These are phyloP conservation scores for Myripristis jacobus DNA, from an alignment of 2,797 vertebrate species.

Conservation along the genomic window DNA sequence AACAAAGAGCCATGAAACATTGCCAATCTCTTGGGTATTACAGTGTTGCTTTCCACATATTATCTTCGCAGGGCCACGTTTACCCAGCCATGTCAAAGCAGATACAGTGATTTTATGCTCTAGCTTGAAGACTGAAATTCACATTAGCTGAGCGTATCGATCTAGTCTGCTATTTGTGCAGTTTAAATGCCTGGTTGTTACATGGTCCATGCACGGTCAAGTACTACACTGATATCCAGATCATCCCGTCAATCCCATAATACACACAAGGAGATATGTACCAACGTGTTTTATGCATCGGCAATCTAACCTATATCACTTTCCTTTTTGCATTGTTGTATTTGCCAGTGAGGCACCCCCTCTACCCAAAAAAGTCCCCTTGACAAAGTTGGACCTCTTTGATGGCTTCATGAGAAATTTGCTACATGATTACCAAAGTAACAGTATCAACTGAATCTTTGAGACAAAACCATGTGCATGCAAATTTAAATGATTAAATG, in stretches of 20 bases:
- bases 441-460: neutral
- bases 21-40: conserved; percentile 34
- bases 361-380: too few relatives aligned
- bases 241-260: neutral
- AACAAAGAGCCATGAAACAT: conserved; percentile 35
- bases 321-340: too few relatives aligned
- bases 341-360: too few relatives aligned
- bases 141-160: conserved; percentile 30
- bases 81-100: conserved; percentile 43
- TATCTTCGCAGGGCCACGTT: conserved; percentile 30
- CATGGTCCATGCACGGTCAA: conserved; percentile 9
- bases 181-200: conserved; percentile 14
- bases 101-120: conserved; percentile 51
- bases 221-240: neutral
- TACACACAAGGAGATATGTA: neutral
- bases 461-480: neutral
- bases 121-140: conserved; percentile 30
- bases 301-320: too few relatives aligned
- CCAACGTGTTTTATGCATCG: too few relatives aligned
- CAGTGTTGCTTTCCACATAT: conserved; percentile 35
- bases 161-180: conserved; percentile 13
- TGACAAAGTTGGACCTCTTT: too few relatives aligned
- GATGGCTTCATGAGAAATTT: neutral
- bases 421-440: neutral
- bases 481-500: too few relatives aligned